Conservation (phyloP, 2,797 vertebrate genomes). For the Pseudocheirus occidentalis region DNA sequence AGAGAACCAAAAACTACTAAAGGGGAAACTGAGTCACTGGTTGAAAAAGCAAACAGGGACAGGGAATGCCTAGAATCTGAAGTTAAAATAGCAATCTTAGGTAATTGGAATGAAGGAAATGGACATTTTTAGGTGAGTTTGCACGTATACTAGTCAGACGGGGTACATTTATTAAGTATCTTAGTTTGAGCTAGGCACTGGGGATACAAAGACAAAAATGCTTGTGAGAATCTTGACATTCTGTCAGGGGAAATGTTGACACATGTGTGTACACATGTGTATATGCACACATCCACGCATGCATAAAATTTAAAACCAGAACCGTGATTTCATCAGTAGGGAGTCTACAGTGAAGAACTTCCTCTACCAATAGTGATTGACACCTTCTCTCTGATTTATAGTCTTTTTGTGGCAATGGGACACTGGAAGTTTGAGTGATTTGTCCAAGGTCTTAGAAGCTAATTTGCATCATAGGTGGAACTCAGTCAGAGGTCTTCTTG, state of each 20-base stretch:
- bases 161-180: background rate
- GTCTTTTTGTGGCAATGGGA: background rate
- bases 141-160: background rate
- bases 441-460: background rate
- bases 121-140: background rate
- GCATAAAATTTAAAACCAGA: background rate
- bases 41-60: background rate
- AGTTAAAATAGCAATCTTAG: background rate
- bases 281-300: background rate
- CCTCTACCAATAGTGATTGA: background rate
- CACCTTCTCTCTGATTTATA: background rate
- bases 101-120: background rate
- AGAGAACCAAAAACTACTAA: background rate
- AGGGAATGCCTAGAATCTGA: conserved; percentile 10
- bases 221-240: background rate
- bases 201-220: background rate
- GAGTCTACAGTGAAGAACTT: background rate
- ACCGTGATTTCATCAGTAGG: background rate
- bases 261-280: background rate
- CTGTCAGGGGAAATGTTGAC: background rate
- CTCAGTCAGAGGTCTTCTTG: background rate
- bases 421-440: background rate
- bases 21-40: conserved; percentile 3
- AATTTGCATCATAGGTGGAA: background rate
- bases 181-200: background rate